Evolutionary conservation across 53 echinoderm and acorn worm genomes (phyloP).

Genomic region (Paelopatides confundens): DNA sequence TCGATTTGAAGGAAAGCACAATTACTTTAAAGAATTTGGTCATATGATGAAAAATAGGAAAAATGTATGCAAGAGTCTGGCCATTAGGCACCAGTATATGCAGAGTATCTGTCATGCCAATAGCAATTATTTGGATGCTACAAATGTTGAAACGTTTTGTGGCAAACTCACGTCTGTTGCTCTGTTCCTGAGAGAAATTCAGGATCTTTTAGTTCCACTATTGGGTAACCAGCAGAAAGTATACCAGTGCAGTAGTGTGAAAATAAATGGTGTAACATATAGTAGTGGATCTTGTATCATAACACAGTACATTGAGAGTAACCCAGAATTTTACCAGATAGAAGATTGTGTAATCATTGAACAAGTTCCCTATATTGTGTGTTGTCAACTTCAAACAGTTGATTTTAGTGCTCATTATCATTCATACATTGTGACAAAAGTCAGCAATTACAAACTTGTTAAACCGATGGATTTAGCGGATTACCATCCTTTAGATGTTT

Average conservation of each 20-base stretch:
- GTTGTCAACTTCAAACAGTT: constrained; percentile 4
- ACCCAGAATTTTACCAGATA: constrained; percentile 4
- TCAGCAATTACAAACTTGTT: no score
- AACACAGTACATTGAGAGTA: constrained; percentile 19
- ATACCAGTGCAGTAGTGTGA: background rate
- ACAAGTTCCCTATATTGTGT: background rate
- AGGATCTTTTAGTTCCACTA: constrained; percentile 20
- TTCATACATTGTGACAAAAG: no score
- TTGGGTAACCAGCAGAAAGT: constrained; percentile 7
- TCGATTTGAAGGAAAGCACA: no score
- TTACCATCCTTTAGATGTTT: constrained; percentile 49
- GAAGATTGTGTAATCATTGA: constrained; percentile 23
- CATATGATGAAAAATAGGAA: constrained; percentile 49
- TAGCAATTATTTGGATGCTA: background rate
- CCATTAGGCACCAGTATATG: constrained; percentile 45
- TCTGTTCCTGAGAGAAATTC: constrained; percentile 11
- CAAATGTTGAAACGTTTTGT: background rate
- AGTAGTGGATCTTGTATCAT: constrained; percentile 18
- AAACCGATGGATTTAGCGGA: constrained; percentile 37
- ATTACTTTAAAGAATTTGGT: constrained; percentile 54
- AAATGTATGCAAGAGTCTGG: constrained; percentile 55
- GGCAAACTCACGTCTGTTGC: background rate
- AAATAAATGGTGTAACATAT: constrained; percentile 30
- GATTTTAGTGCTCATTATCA: background rate
- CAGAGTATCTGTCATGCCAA: constrained; percentile 21